Percentiles rank a stretch among this genome's conserved stretches.
These are phyloP conservation scores for Lates japonicus DNA, from an alignment of 2,797 vertebrate genomes.

Conservation along the genomic window DNA sequence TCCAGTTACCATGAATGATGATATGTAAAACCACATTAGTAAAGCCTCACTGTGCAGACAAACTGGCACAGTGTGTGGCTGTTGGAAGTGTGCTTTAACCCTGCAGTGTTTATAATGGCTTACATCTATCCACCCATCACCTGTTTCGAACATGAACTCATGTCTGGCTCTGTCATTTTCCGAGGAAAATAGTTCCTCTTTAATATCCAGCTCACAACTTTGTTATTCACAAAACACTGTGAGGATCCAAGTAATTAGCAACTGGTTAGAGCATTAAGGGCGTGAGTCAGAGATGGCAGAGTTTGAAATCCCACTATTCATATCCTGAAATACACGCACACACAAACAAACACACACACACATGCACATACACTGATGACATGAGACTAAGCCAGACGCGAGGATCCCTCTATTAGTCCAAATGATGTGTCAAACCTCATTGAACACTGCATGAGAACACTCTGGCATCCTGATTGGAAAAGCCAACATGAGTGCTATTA, in stretches of 20 bases:
- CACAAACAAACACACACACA: constrained; percentile 16
- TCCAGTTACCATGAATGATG: constrained; percentile 16
- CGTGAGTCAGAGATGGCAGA: constrained; percentile 72
- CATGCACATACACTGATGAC: constrained; percentile 7
- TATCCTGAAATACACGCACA: constrained; percentile 30
- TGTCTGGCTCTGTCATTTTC: constrained; percentile 69
- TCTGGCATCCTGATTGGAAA: constrained; percentile 68
- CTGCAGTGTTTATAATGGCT: constrained; percentile 37
- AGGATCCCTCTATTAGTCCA: constrained; percentile 42
- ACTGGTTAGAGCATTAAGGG: constrained; percentile 56
- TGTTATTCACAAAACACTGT: constrained; percentile 56
- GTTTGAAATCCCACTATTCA: constrained; percentile 39
- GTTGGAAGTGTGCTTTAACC: constrained; percentile 14
- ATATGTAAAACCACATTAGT: constrained; percentile 21
- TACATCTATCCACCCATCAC: constrained; percentile 50
- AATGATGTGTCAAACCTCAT: constrained; percentile 66
- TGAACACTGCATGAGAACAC: constrained; percentile 46
- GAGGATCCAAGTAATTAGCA: constrained; percentile 72
- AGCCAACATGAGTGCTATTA: constrained; percentile 54
- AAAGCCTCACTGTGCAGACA: neutral
- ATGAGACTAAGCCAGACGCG: constrained; percentile 33
- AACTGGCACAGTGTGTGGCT: constrained; percentile 1
- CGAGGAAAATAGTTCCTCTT: constrained; percentile 45
- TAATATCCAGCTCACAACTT: constrained; percentile 42
- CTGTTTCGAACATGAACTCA: constrained; percentile 73